A percentile compares a stretch with the other conserved stretches of the same genome.
These are phyloP conservation scores for Myiotriccus ornatus DNA, from an alignment of 2,797 vertebrate genomes.

Conservation along the genomic window DNA sequence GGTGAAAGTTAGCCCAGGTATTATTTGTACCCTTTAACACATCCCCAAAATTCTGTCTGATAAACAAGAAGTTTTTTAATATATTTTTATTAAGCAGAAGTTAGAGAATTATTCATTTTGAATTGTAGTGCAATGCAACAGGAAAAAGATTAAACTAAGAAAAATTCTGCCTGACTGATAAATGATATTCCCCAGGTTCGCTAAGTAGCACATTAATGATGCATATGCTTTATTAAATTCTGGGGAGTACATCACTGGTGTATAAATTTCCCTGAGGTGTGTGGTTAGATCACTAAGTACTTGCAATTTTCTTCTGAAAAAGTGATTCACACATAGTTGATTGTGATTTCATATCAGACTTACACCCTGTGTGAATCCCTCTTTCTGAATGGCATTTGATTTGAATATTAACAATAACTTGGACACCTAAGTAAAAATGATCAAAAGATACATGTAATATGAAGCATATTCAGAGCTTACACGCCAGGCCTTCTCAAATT, in stretches of 20 bases:
- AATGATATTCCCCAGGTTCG: not conserved
- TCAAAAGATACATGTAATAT: not conserved
- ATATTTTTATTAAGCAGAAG: not conserved
- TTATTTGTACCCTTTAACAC: not conserved
- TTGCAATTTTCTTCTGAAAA: slow-evolving; percentile 8
- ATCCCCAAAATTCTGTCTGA: not conserved
- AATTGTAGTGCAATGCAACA: not conserved
- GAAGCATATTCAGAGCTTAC: not conserved
- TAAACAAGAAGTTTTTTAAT: not conserved
- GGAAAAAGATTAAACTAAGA: not conserved
- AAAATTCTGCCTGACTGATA: not conserved
- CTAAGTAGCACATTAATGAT: not conserved
- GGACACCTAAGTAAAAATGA: not conserved
- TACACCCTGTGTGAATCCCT: not conserved
- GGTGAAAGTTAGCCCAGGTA: not conserved
- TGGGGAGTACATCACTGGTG: not conserved
- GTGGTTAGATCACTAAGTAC: not conserved
- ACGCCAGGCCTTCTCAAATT: not conserved
- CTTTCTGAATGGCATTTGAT: not conserved
- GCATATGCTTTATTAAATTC: not conserved
- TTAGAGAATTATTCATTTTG: not conserved
- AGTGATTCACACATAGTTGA: not conserved
- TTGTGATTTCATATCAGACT: not conserved
- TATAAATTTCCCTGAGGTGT: not conserved
- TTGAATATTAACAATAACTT: not conserved